A percentile compares a stretch with the other conserved stretches of the same genome.
phyloP scores from a whole-genome alignment of 2,797 vertebrate species.

The Enteromius paludinosus region DNA sequence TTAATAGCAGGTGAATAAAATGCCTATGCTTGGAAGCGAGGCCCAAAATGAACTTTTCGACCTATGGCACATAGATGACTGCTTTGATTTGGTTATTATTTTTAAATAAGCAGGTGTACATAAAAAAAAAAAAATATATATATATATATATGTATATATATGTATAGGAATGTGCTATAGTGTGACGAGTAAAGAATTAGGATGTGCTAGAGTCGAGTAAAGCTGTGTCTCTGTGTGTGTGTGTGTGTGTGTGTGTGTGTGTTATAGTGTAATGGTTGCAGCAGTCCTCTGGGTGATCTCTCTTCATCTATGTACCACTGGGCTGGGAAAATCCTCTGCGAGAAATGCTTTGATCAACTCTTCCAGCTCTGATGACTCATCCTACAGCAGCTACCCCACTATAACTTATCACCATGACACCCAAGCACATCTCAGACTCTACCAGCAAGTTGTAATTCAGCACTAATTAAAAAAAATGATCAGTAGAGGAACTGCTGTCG shows the following conservation, averaged over 20 bases:
- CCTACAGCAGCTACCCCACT: slow-evolving; percentile 1
- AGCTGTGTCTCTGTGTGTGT: not conserved
- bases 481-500: not conserved
- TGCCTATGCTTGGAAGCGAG: not conserved
- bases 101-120: no score
- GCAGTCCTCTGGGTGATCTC: slow-evolving; percentile 66
- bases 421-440: not conserved
- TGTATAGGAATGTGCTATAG: not conserved
- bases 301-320: slow-evolving; percentile 64
- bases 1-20: not conserved
- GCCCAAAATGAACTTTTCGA: not conserved
- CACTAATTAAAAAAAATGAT: not conserved
- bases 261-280: slow-evolving; percentile 69
- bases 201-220: no score
- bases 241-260: slow-evolving; percentile 18
- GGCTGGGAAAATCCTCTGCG: slow-evolving; percentile 65
- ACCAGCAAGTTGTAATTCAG: not conserved
- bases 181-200: slow-evolving; percentile 19
- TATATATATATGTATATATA: no score
- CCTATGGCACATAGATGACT: no score
- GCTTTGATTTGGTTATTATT: no score
- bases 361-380: slow-evolving; percentile 17
- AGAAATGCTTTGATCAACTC: slow-evolving; percentile 63
- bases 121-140: no score
- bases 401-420: not conserved